phyloP scores from a whole-genome alignment of 2,888 invertebrate genomes.

The Acutogordius australiensis region DNA sequence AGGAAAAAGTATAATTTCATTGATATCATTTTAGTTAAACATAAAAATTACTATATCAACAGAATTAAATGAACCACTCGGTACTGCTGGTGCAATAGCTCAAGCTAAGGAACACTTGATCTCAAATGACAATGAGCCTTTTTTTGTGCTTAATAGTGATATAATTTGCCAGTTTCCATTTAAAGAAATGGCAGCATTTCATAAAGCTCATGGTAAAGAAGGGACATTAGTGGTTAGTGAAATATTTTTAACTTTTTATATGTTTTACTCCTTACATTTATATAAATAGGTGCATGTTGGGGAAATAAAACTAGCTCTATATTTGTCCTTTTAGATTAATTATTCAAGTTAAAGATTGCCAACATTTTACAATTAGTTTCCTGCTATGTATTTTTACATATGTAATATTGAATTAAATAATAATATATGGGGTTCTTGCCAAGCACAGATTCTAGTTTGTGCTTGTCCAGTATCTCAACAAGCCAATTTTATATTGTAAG shows the following conservation, averaged over 20 bases:
- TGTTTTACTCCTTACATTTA: no score
- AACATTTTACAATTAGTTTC: no score
- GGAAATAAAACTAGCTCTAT: no score
- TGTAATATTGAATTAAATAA: no score
- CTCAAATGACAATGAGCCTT: conserved; percentile 39
- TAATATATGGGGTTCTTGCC: no score
- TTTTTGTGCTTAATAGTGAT: conserved; percentile 93
- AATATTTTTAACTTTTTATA: neutral
- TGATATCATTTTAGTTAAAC: conserved; percentile 32
- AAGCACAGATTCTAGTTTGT: no score
- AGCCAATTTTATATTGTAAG: no score
- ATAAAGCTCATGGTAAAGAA: conserved; percentile 66
- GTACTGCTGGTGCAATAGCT: conserved; percentile 83
- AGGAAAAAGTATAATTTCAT: conserved; percentile 22
- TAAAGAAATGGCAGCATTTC: conserved; percentile 62
- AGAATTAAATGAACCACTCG: conserved; percentile 65
- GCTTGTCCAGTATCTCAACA: no score
- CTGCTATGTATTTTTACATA: no score
- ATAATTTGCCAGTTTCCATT: conserved; percentile 98
- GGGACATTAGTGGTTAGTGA: conserved; percentile 66
- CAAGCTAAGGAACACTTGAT: conserved; percentile 47
- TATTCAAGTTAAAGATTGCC: no score
- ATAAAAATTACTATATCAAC: conserved; percentile 68
- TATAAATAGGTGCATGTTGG: no score
- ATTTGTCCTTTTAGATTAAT: no score